These are phyloP conservation scores for Triplophysa tibetana DNA, from an alignment of 2,113 vertebrate genomes.

Conservation along the genomic window DNA sequence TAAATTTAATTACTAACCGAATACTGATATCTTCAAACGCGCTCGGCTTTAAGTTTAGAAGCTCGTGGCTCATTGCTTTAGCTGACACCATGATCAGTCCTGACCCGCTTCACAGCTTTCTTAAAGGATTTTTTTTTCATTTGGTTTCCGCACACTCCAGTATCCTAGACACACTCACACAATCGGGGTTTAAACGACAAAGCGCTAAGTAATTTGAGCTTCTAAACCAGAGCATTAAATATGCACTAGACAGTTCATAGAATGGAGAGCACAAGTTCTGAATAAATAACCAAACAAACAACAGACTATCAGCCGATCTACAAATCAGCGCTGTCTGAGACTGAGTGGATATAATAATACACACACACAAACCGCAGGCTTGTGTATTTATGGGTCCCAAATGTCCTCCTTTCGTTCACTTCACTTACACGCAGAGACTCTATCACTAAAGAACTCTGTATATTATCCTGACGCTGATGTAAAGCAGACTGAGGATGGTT, in stretches of 20 bases:
- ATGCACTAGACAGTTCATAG: constrained; percentile 35
- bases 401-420: constrained; percentile 33
- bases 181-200: neutral
- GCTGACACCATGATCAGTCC: neutral
- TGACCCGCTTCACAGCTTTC: constrained; percentile 6
- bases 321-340: constrained; percentile 41
- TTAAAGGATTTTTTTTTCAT: neutral
- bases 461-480: constrained; percentile 32
- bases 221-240: constrained; percentile 38
- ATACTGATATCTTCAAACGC: too few relatives aligned
- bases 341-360: constrained; percentile 35
- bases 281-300: constrained; percentile 45
- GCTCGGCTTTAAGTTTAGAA: too few relatives aligned
- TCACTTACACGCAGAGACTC: constrained; percentile 41
- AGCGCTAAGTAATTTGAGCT: constrained; percentile 21
- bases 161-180: neutral
- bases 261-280: constrained; percentile 16
- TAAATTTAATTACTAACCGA: too few relatives aligned
- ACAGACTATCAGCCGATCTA: constrained; percentile 36
- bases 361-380: constrained; percentile 41
- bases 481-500: neutral
- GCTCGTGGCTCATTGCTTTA: neutral
- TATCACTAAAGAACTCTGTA: constrained; percentile 45
- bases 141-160: neutral
- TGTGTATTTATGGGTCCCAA: constrained; percentile 51